Percentiles rank a stretch among this genome's conserved stretches.
These are phyloP conservation scores for Cossypha caffra DNA, from an alignment of 2,797 vertebrate genomes.

Conservation along the genomic window DNA sequence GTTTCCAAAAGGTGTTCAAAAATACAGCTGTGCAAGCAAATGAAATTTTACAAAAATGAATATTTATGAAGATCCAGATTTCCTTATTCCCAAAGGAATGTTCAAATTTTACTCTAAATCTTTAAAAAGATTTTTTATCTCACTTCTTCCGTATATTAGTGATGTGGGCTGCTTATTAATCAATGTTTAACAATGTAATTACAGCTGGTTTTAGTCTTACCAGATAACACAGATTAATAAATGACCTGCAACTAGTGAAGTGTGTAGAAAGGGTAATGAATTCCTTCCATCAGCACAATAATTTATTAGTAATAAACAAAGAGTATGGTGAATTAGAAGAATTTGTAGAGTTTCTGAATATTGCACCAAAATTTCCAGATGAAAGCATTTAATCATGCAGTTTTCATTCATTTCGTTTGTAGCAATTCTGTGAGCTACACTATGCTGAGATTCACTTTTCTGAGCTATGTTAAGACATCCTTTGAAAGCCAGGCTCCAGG, in stretches of 20 bases:
- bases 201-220: slow-evolving; percentile 86
- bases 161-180: slow-evolving; percentile 90
- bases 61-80: slow-evolving; percentile 78
- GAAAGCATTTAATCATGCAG: slow-evolving; percentile 78
- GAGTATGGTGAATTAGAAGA: slow-evolving; percentile 78
- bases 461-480: slow-evolving; percentile 45
- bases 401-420: slow-evolving; percentile 73
- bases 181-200: slow-evolving; percentile 94
- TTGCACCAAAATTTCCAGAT: slow-evolving; percentile 79
- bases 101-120: slow-evolving; percentile 76
- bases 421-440: slow-evolving; percentile 56
- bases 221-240: slow-evolving; percentile 93
- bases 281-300: slow-evolving; percentile 80
- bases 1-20: slow-evolving; percentile 75
- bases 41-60: slow-evolving; percentile 68
- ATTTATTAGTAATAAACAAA: slow-evolving; percentile 87
- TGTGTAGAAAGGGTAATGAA: slow-evolving; percentile 87
- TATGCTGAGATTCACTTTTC: slow-evolving; percentile 54
- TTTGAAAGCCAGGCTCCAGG: slow-evolving; percentile 13
- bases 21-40: slow-evolving; percentile 78
- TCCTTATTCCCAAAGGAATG: slow-evolving; percentile 67
- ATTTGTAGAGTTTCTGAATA: slow-evolving; percentile 77
- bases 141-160: slow-evolving; percentile 79
- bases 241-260: slow-evolving; percentile 88
- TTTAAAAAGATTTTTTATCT: slow-evolving; percentile 76